Conservation (phyloP, 2,797 vertebrate species). For the Halcyon chelicuti region DNA sequence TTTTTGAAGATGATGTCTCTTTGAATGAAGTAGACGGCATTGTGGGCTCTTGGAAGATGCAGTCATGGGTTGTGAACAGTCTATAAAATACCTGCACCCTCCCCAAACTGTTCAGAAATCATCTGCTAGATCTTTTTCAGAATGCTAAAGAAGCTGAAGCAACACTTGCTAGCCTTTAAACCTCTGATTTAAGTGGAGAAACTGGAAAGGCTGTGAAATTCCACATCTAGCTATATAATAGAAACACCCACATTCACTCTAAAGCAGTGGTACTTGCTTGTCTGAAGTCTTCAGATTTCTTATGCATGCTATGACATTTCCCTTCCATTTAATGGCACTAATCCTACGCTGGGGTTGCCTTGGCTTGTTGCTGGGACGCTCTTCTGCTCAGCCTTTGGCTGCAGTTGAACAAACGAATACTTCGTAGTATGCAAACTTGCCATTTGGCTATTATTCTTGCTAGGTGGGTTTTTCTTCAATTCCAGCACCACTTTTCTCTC, state of each 20-base stretch:
- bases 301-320: constrained; percentile 68
- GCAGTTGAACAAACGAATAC: background rate
- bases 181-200: background rate
- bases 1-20: background rate
- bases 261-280: background rate
- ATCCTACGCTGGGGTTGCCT: background rate
- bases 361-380: constrained; percentile 29
- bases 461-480: background rate
- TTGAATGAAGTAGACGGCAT: background rate
- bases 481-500: background rate
- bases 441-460: background rate
- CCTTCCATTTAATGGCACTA: constrained; percentile 8
- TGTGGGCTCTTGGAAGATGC: background rate
- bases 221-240: constrained; percentile 8
- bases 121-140: background rate
- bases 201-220: constrained; percentile 4
- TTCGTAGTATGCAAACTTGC: background rate
- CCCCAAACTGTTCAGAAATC: background rate
- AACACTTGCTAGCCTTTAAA: background rate
- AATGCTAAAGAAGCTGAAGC: background rate
- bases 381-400: background rate
- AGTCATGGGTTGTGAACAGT: background rate
- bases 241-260: background rate
- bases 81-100: background rate
- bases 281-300: constrained; percentile 46